Base-by-base conservation (phyloP, 2,888 invertebrate genomes). In the Podabrus alpinus region DNA sequence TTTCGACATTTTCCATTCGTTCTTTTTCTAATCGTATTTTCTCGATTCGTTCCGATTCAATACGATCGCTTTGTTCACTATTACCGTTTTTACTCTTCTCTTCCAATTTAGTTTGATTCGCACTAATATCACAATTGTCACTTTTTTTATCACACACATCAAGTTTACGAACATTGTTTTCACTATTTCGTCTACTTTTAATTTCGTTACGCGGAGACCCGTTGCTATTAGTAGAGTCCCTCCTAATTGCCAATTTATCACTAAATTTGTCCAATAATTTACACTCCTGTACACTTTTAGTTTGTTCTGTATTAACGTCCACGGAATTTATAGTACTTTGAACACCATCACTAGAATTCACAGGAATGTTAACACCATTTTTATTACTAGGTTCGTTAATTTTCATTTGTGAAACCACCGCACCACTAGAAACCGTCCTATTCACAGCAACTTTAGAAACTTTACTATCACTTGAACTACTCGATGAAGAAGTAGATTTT, bases 1-100 rank as follows among this genome's bases (percentile, higher is more conserved):
- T 83, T 82, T 86, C 87, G 9, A 83, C 80, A n/a, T 82, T 76
- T 78, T 89, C 87, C 79, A 88, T 87, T n/a, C 88, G 88, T 74
- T 85, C 86, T 76, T 78, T 81, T 74, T 87, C 84, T 88, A 86
- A 80, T 73, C 88, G 81, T 78, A 88, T 83, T 81, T 85, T 84
- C 83, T 88, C 84, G 80, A 84, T 81, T 82, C 88, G 79, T 83
- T 87, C 80, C 9, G 84, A 84, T 79, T 88, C 88, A 11, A 83
- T 74, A 13, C 83, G 82, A 64, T 89, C 88, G 59, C 84, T 83
- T 69, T 78, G 80, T 19, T 83, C 81, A 77, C 73, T 81, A 79
- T 77, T 83, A 78, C 77, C 81, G 77, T 74, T 85, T 82, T 71
- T 80, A 77, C 75, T 84, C 59, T 78, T 81, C 45, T 75, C 75